A percentile compares a stretch with the other conserved stretches of the same genome.
Conservation (phyloP, 2,888 invertebrate species). For the Diaphora mendica region DNA sequence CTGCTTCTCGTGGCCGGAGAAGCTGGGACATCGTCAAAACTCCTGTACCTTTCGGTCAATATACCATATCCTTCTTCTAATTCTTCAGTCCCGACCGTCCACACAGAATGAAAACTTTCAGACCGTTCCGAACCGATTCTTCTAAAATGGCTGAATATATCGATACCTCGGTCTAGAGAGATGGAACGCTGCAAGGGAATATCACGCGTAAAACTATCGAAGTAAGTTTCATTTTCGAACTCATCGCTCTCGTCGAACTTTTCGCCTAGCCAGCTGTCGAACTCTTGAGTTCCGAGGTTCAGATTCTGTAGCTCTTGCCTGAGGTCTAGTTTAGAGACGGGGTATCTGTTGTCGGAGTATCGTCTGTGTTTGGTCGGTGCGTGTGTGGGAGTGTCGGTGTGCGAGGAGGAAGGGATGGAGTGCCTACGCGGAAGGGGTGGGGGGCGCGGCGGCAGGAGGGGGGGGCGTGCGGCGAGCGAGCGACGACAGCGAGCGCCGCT, state of each 20-base stretch:
- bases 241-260: slow-evolving; percentile 66
- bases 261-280: slow-evolving; percentile 73
- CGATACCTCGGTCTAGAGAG: slow-evolving; percentile 75
- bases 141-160: slow-evolving; percentile 72
- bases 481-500: slow-evolving; percentile 92
- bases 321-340: slow-evolving; percentile 67
- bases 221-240: slow-evolving; percentile 44
- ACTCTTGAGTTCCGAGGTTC: slow-evolving; percentile 69
- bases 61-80: slow-evolving; percentile 60
- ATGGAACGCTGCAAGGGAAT: slow-evolving; percentile 74
- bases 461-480: slow-evolving; percentile 86
- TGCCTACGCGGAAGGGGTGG: slow-evolving; percentile 79
- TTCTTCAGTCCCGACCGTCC: slow-evolving; percentile 72
- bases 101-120: slow-evolving; percentile 64
- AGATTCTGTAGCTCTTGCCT: slow-evolving; percentile 74
- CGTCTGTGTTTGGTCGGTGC: slow-evolving; percentile 49
- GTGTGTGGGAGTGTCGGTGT: slow-evolving; percentile 20
- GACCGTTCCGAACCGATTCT: slow-evolving; percentile 70
- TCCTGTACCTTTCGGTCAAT: slow-evolving; percentile 64
- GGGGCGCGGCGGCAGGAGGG: slow-evolving; percentile 82
- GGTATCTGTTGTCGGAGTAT: slow-evolving; percentile 61
- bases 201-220: slow-evolving; percentile 68
- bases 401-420: slow-evolving; percentile 58
- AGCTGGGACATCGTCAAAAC: slow-evolving; percentile 80
- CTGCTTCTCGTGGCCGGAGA: slow-evolving; percentile 77